Evolutionary conservation across 2,113 vertebrate genomes (phyloP), one percentile per base, ranked within the genome.

Genomic region (Sylvietta virens): DNA sequence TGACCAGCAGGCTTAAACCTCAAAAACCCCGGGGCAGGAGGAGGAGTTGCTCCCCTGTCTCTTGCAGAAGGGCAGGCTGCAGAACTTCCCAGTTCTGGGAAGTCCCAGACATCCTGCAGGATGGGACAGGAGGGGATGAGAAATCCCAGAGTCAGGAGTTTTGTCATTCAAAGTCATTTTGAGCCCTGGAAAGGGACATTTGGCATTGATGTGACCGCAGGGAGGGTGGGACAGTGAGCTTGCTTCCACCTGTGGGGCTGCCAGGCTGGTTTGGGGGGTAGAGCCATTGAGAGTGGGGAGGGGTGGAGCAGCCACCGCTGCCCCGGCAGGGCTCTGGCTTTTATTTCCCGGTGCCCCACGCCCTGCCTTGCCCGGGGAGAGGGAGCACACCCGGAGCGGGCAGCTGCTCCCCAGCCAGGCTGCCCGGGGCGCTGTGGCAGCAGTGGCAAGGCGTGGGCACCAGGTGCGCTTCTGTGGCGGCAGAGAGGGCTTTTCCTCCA

Each of bases 351-450:
- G 13, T 2, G 7, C 35, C 26, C 10, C 57, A 5, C 0, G 0
- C 21, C 14, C 15, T 94, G 84, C 54, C 47, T 73, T 45, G 82
- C 74, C 70, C 11, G 31, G 28, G 78, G 92, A 20, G 13, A 27
- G 9, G 53, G 18, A 42, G 13, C 57, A 27, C 73, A 28, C 90
- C 47, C 2, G 28, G 91, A 83, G 39, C 77, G 44, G 80, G 61
- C 94, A 91, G 83, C 94, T 94, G 95, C 86, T 94, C 66, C 86
- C 44, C 47, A 47, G 86, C 60, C 81, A 4, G 61, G 57, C 26
- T 76, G 77, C 93, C 81, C 13, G 0, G 0, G 83, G 92, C 44
- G 1, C 70, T 47, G 73, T 9, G 65, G 73, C 86, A 73, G 1
- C 72, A 39, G 74, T 8, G 67, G 74, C 86, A 70, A 40, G 80